phyloP scores from a whole-genome alignment of 2,888 invertebrate species.

The Metacarcinus magister region DNA sequence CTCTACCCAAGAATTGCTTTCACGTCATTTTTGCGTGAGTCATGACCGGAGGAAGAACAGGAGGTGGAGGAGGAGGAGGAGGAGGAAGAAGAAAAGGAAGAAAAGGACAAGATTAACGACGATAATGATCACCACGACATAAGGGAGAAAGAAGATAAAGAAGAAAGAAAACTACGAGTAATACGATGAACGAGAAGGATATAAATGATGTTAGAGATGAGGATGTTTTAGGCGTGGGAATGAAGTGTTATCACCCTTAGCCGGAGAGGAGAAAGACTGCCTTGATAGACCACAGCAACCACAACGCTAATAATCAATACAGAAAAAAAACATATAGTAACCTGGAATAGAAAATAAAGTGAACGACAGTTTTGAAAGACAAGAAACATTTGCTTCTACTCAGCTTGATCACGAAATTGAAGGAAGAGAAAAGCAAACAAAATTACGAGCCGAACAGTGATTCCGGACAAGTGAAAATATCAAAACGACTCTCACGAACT shows the following conservation, averaged over 20 bases:
- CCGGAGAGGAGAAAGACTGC: not conserved
- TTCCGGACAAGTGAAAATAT: not conserved
- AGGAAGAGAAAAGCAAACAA: not conserved
- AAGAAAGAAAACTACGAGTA: no score
- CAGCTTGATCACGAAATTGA: not conserved
- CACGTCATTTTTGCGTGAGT: not conserved
- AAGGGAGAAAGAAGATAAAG: no score
- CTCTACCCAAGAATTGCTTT: constrained; percentile 15
- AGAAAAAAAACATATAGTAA: no score
- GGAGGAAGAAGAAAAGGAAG: not conserved
- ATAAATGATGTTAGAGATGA: no score
- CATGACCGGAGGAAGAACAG: not conserved
- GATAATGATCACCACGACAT: not conserved
- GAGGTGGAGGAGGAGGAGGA: not conserved
- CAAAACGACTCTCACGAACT: not conserved
- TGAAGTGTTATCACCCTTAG: no score
- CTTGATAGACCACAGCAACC: not conserved
- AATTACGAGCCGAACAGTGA: not conserved
- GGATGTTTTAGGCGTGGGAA: no score
- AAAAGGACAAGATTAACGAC: not conserved
- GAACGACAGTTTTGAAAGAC: not conserved
- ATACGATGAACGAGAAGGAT: no score
- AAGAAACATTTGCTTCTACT: not conserved
- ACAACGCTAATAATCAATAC: no score
- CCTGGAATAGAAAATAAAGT: not conserved